Base-by-base conservation (phyloP, 30 jellyfish, hydroid and myxozoan genomes). In the Aurelia aurita region DNA sequence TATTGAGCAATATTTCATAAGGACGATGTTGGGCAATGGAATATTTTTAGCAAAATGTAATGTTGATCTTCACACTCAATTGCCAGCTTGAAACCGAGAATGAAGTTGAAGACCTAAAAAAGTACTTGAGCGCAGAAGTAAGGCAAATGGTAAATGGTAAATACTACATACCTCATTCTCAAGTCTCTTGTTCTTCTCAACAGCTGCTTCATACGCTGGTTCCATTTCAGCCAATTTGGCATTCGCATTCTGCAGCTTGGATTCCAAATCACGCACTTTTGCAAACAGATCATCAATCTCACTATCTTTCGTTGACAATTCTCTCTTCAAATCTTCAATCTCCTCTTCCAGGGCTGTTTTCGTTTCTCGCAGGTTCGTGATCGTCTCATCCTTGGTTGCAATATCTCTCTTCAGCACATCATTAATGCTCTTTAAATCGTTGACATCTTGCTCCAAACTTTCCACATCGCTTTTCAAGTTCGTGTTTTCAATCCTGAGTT, bases 141-240 rank as follows among this genome's bases (percentile, higher is more conserved):
- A 39, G 14, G 51, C 16, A 6, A 8, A 15, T 1, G 9, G 13
- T 0, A 7, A 7, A 6, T 39, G 0, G 16, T 8, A 8, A 7
- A 39, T 8, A 39, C 0, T 4, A 9, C 51, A 39, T 75, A 94
- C 95, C 87, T 89, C 99, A 15, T 61, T 79, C 68, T 94, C 99
- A 18, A 82, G 90, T 54, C 99, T 77, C 78, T 58, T 82, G 66
- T 81, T 89, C 69, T 89, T 88, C 77, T 94, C 99, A 12, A 77
- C 72, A 5, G 94, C 75, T 11, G 96, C 97, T 62, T 94, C 99
- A 57, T 94, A 84, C 16, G 95, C 92, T n/a, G 99, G 99, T 59
- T 94, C 97, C 21, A 94, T 69, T 68, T 94, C 99, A 0, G 99
- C 99, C 25, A 94, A 77, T 45, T 76, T 84, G 51, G 99, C 94